Evolutionary conservation across 2,113 vertebrate species (phyloP).

Genomic region (Crotophaga sulcirostris): DNA sequence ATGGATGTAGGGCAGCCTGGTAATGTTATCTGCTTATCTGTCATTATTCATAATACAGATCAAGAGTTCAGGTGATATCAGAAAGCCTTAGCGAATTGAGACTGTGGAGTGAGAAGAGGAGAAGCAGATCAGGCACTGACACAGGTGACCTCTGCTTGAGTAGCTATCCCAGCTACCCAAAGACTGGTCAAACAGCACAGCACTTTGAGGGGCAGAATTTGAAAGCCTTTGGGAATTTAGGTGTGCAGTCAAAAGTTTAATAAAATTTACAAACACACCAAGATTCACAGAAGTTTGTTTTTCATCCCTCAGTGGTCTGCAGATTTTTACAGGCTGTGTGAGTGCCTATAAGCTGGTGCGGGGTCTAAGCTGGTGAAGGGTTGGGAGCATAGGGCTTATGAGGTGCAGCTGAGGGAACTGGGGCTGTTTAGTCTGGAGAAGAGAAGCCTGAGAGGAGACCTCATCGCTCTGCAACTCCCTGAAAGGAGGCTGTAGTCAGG

Average conservation of each 20-base stretch:
- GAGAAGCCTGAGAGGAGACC: too few species aligned
- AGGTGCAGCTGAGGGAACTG: too few species aligned
- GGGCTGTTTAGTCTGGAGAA: too few species aligned
- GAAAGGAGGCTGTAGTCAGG: too few species aligned
- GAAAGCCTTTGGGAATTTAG: neutral
- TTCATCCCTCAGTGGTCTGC: neutral
- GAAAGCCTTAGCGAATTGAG: neutral
- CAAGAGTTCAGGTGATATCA: neutral
- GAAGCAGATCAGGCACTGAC: neutral
- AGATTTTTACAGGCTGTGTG: neutral
- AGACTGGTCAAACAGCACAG: neutral
- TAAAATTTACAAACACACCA: neutral
- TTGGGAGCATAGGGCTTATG: too few species aligned
- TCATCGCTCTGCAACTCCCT: too few species aligned
- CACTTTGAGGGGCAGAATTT: neutral
- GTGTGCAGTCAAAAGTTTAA: neutral
- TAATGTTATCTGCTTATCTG: conserved; percentile 1
- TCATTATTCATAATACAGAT: conserved; percentile 18
- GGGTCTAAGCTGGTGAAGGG: too few species aligned
- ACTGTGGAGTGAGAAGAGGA: neutral
- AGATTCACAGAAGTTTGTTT: neutral
- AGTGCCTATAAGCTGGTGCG: neutral
- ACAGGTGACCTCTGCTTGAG: neutral
- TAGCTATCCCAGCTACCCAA: neutral
- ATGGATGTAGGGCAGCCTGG: neutral